Base-by-base conservation (phyloP, 1,140 invertebrate genomes). In the Drosophila pruinosa region DNA sequence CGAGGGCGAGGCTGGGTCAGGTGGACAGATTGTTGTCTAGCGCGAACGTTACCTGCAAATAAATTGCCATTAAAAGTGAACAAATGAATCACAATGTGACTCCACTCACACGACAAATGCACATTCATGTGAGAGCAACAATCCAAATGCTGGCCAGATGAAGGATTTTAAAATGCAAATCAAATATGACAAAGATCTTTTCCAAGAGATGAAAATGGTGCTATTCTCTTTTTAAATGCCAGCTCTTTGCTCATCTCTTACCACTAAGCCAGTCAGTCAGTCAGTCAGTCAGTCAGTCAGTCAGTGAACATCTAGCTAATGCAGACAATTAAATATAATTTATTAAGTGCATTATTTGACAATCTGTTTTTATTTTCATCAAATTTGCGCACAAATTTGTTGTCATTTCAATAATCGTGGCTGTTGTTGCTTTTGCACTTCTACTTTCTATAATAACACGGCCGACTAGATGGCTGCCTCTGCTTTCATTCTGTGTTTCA, bases 381-480 rank as follows among this genome's bases (percentile, higher is more conserved):
- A 57, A 65, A 57, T 52, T 65, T 65, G 28, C 41, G 10, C 19
- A 28, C 54, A 52, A 48, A 68, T 8, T 50, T 67, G 61, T 71
- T 65, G 67, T 70, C 52, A 52, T 57, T 52, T 45, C 21, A 17
- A 34, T 62, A 26, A 47, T 45, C 26, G 56, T 45, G 10, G 17
- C 17, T 38, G 8, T 53, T 43, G 38, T 15, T 54, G 5, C 45
- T 56, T 65, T 71, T 19, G 69, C 69, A 72, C 69, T 72, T 72
- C 47, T 68, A 72, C 69, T 72, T 72, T 72, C 69, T 72, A 71
- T 58, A 41, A 65, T 65, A 36, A 34, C 26, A 52, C 61, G 61
- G 24, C 52, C 31, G 28, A 47, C 67, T 48, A 47, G 21, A 38
- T 48, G 58, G 21, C 47, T 70, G 41, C 19, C 64, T 52, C 0